phyloP scores from a whole-genome alignment of 2,113 vertebrate species.

The Willisornis vidua region DNA sequence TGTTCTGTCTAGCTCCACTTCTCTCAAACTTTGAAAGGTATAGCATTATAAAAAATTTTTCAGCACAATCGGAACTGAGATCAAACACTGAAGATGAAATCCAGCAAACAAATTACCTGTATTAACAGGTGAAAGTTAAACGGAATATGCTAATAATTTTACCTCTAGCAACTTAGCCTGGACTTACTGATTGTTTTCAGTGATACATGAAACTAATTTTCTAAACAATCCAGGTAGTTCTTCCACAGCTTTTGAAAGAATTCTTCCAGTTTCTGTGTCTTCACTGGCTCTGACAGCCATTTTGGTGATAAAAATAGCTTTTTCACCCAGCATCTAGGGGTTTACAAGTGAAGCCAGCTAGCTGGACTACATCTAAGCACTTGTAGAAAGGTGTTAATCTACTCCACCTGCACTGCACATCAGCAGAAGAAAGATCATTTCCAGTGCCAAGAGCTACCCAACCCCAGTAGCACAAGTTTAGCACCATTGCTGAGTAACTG shows the following conservation, averaged over 20 bases:
- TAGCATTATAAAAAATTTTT: not conserved
- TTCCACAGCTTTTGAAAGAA: not conserved
- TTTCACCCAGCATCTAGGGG: not conserved
- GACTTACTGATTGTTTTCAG: not conserved
- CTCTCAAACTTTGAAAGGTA: not conserved
- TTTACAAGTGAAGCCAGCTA: not conserved
- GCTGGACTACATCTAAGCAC: not conserved
- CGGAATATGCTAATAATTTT: not conserved
- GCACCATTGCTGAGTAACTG: not conserved
- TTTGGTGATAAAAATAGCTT: not conserved
- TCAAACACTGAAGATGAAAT: not conserved
- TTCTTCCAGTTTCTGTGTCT: not conserved
- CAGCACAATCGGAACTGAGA: not conserved
- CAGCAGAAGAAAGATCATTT: not conserved
- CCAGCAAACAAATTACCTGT: not conserved
- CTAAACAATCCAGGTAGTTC: constrained; percentile 9
- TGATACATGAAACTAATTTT: not conserved
- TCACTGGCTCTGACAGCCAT: not conserved
- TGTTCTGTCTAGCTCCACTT: not conserved
- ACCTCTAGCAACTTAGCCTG: not conserved
- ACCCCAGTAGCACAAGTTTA: not conserved
- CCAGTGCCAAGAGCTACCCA: not conserved
- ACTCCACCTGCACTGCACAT: not conserved
- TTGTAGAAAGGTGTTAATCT: not conserved
- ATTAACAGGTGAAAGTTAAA: not conserved